phyloP scores from a whole-genome alignment of 2,888 invertebrate genomes.

The Drosophila setosimentum region DNA sequence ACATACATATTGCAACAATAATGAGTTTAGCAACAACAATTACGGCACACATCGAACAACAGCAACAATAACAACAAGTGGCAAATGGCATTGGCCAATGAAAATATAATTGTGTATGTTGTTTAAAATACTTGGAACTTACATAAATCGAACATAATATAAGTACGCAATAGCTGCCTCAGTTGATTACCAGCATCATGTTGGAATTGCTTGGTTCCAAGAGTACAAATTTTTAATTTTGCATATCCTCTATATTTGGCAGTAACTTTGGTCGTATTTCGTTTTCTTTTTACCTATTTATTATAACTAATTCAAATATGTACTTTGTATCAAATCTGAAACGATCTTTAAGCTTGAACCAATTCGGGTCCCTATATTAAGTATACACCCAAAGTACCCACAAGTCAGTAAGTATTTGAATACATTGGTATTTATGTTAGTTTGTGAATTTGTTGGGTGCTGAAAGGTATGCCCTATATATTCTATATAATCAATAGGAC shows the following conservation, averaged over 20 bases:
- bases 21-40: conserved; percentile 21
- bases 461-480: background rate
- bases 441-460: background rate
- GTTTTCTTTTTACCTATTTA: background rate
- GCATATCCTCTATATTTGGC: background rate
- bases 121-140: conserved; percentile 27
- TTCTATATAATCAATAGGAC: background rate
- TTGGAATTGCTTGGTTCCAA: background rate
- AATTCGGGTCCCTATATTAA: background rate
- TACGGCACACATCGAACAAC: conserved; percentile 17
- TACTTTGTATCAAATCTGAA: background rate
- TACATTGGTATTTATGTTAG: background rate
- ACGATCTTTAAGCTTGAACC: background rate
- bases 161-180: conserved; percentile 20
- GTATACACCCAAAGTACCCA: background rate
- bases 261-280: background rate
- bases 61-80: conserved; percentile 30
- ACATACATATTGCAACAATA: conserved; percentile 54
- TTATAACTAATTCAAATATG: background rate
- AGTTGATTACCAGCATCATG: conserved; percentile 4
- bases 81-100: conserved; percentile 44
- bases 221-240: background rate
- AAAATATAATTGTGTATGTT: conserved; percentile 2
- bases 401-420: background rate
- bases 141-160: conserved; percentile 37